Conservation (phyloP, 1,140 invertebrate genomes). For the Armadillidium nasatum region DNA sequence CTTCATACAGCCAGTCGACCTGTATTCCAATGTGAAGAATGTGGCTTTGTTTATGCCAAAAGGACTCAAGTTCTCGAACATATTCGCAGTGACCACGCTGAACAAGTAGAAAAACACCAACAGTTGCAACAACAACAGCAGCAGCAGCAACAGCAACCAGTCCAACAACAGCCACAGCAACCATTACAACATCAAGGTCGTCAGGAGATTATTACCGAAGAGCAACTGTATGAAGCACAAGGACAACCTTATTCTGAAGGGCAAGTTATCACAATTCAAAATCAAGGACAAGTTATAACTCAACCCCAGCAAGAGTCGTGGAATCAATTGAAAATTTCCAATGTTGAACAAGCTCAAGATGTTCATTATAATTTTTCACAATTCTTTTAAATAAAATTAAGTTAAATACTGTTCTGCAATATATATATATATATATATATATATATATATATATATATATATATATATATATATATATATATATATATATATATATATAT, state of each 20-base stretch:
- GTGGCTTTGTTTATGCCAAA: slow-evolving; percentile 42
- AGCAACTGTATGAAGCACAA: slow-evolving; percentile 25
- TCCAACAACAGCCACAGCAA: not conserved
- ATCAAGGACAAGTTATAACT: not conserved
- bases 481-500: too few relatives aligned
- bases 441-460: too few relatives aligned
- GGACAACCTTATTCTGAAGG: not conserved
- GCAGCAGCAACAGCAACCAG: slow-evolving; percentile 28
- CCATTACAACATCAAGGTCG: too few relatives aligned
- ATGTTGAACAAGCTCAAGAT: slow-evolving; percentile 38
- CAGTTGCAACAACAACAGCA: slow-evolving; percentile 34
- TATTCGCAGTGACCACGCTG: slow-evolving; percentile 42
- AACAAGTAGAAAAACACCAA: slow-evolving; percentile 37
- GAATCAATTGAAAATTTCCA: slow-evolving; percentile 34
- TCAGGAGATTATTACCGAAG: slow-evolving; percentile 19
- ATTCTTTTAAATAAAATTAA: not conserved
- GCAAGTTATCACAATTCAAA: not conserved
- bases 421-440: too few relatives aligned
- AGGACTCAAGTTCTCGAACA: slow-evolving; percentile 42
- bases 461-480: too few relatives aligned
- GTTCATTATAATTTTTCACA: slow-evolving; percentile 34
- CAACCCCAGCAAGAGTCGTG: slow-evolving; percentile 30
- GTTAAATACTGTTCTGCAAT: not conserved
- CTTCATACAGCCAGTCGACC: slow-evolving; percentile 38
- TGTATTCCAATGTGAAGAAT: slow-evolving; percentile 44